phyloP scores from a whole-genome alignment of 2,888 invertebrate species.

The Shargacucullia verbasci region DNA sequence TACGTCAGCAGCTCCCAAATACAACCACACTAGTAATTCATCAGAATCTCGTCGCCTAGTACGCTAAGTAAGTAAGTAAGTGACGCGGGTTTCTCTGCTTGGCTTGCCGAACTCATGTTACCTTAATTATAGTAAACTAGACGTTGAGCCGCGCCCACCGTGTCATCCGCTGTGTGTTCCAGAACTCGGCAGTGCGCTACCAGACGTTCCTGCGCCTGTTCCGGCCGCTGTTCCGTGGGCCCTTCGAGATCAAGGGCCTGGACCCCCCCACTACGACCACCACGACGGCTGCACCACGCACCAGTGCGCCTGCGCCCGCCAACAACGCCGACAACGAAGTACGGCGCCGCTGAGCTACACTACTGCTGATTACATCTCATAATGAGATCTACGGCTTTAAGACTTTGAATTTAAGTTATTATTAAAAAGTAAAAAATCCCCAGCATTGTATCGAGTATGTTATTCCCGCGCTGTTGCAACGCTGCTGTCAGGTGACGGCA shows the following conservation, averaged over 20 bases:
- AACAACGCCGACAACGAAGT: constrained; percentile 68
- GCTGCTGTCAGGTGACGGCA: background rate
- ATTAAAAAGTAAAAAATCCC: background rate
- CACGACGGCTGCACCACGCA: constrained; percentile 43
- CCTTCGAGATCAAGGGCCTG: constrained; percentile 92
- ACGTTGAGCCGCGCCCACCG: too few relatives aligned
- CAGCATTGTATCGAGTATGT: background rate
- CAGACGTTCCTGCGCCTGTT: constrained; percentile 92
- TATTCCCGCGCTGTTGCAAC: background rate
- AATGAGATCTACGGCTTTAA: too few relatives aligned
- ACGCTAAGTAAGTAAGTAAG: too few relatives aligned
- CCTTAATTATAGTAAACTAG: too few relatives aligned
- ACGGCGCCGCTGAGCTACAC: constrained; percentile 60
- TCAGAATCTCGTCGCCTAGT: too few relatives aligned
- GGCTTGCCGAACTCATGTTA: too few relatives aligned
- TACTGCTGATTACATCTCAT: background rate
- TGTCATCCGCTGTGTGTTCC: constrained; percentile 68
- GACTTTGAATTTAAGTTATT: background rate
- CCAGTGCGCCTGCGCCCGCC: constrained; percentile 52
- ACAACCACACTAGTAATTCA: too few relatives aligned
- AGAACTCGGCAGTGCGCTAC: constrained; percentile 94
- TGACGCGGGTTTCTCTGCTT: too few relatives aligned
- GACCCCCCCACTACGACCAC: constrained; percentile 86
- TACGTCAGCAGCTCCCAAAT: too few relatives aligned
- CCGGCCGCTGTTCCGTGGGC: constrained; percentile 92